Conservation (phyloP, 2,797 vertebrate species). For the Hippocampus kuda region DNA sequence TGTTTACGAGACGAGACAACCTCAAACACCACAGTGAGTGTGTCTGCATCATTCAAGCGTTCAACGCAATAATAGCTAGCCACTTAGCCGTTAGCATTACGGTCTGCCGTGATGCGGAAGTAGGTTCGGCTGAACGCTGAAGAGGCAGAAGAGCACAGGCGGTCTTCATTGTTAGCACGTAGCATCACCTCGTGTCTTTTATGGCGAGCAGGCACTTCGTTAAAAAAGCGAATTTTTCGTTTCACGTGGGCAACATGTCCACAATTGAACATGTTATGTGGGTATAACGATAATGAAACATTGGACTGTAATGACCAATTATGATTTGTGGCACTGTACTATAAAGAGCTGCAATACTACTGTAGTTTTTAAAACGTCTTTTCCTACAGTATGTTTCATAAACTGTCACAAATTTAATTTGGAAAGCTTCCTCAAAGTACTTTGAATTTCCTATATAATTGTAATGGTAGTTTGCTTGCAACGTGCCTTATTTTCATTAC, state of each 20-base stretch:
- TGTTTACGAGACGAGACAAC: conserved; percentile 6
- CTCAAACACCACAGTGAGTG: background rate
- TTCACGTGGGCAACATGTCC: background rate
- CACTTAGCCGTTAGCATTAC: background rate
- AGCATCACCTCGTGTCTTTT: background rate
- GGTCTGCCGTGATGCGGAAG: background rate
- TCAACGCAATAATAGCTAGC: background rate
- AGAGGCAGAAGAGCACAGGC: background rate
- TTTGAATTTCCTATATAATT: background rate
- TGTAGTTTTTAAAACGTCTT: too few relatives aligned
- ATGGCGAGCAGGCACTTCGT: background rate
- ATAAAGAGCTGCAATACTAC: too few relatives aligned
- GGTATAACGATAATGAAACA: too few relatives aligned
- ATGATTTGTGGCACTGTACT: too few relatives aligned
- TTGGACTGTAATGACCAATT: too few relatives aligned
- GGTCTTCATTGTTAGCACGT: background rate
- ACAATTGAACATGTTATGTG: too few relatives aligned
- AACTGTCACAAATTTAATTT: too few relatives aligned
- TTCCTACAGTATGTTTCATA: too few relatives aligned
- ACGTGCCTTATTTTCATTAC: background rate
- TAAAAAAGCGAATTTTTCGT: background rate
- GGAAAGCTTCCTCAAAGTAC: background rate
- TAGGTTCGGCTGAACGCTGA: background rate
- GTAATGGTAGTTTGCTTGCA: background rate
- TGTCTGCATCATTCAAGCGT: background rate